Percentiles rank a stretch among this genome's conserved stretches.
Conservation (phyloP, 2,113 vertebrate species). For the Connochaetes taurinus region DNA sequence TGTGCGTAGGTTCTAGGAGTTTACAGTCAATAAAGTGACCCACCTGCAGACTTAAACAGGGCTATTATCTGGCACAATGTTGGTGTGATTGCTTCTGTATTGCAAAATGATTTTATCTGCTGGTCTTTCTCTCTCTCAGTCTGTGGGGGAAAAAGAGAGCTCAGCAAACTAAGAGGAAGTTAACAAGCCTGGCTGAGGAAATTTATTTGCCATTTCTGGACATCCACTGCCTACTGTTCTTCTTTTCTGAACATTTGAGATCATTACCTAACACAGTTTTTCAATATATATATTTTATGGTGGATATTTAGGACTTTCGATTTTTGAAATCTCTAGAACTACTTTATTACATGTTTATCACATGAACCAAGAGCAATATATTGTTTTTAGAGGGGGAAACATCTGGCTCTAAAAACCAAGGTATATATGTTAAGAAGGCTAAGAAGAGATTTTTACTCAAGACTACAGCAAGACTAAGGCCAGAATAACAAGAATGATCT, state of each 20-base stretch:
- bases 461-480: background rate
- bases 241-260: background rate
- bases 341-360: background rate
- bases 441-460: background rate
- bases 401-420: background rate
- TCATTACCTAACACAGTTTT: background rate
- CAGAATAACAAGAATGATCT: background rate
- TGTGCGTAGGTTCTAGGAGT: constrained; percentile 48
- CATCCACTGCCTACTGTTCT: background rate
- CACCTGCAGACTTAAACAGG: constrained; percentile 61
- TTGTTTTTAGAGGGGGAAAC: background rate
- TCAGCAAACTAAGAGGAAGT: background rate
- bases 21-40: constrained; percentile 44
- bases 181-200: constrained; percentile 54
- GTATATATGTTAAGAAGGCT: background rate
- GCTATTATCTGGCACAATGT: constrained; percentile 49
- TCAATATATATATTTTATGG: background rate
- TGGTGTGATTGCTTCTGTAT: constrained; percentile 59
- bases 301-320: background rate
- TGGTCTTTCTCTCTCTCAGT: constrained; percentile 51
- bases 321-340: constrained; percentile 11
- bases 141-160: constrained; percentile 27
- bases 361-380: background rate
- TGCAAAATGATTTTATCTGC: constrained; percentile 64
- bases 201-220: constrained; percentile 44